Evolutionary conservation across 2,888 invertebrate species (phyloP), one percentile per base, ranked within the genome.

Genomic region (Leptogaster cylindrica): DNA sequence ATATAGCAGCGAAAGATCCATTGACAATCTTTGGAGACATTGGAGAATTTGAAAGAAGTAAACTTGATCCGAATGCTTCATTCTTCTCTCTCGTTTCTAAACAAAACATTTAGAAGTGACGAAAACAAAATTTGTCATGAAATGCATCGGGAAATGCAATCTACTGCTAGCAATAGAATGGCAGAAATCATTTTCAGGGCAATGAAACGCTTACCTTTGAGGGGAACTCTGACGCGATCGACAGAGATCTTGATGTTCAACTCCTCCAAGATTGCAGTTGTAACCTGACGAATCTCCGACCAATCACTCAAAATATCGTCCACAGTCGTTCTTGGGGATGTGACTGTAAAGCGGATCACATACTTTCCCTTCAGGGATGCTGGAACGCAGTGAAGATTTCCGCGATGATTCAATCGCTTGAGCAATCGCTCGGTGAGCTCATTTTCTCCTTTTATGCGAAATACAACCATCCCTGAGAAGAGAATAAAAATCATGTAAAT

Each of bases 11-110:
- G 79, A 94, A 95, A 51, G 93, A 95, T 2, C 94, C 95, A 74
- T 96, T 95, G 2, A 96, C 94, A 58, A 97, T 92, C 83, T 97
- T 97, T 0, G 97, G 97, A 3, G 95, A 95, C 90, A 94, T 93
- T 1, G 97, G 97, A 2, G 94, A 93, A 81, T 97, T 97, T 55
- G 96, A 93, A 52, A 97, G 83, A 20, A 97, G 85, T 1, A 97
- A 85, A 76, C 96, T 96, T 48, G 97, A 93, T 33, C 97, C 97
- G 75, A 96, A 97, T 33, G 92, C 89, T 63, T 92, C 91, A 76
- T 91, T 93, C 73, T 88, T 85, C 76, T 90, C 90, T 72, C 90
- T 89, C 1, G 92, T 93, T 79, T 93, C 94, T 90, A 44, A 23
- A 18, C 8, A 28, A 51, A 31, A 51, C 3, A 25, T 14, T 14